Conservation (phyloP, 2,113 vertebrate species). For the Phalacrocorax aristotelis region DNA sequence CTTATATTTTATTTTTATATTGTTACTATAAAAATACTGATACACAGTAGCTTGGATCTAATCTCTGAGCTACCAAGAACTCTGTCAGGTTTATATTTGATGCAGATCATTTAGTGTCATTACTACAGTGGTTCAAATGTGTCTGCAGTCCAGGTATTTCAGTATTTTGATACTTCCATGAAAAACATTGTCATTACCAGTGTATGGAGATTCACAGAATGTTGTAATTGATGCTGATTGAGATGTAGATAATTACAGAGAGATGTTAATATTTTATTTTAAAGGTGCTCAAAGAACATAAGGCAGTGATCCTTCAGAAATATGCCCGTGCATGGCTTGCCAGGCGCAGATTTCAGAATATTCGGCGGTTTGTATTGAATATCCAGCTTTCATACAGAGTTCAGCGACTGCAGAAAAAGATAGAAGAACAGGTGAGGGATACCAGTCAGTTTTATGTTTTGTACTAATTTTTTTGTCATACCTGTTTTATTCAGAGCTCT, state of each 20-base stretch:
- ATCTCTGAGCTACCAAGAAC: background rate
- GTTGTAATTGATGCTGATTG: background rate
- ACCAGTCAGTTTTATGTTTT: background rate
- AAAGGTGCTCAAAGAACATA: conserved; percentile 90
- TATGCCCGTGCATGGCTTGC: conserved; percentile 91
- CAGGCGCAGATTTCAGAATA: conserved; percentile 89
- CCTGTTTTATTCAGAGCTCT: background rate
- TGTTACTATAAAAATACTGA: background rate
- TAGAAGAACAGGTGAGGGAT: conserved; percentile 89
- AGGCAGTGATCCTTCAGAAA: conserved; percentile 92
- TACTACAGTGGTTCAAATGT: background rate
- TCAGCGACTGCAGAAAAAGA: conserved; percentile 88
- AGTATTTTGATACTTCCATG: background rate
- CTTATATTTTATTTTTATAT: background rate
- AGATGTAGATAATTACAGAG: background rate
- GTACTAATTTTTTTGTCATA: background rate
- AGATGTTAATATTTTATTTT: background rate
- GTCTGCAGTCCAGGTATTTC: background rate
- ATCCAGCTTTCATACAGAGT: conserved; percentile 94
- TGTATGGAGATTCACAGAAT: background rate
- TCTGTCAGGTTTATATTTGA: background rate
- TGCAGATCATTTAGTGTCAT: background rate
- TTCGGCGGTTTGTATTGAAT: conserved; percentile 90
- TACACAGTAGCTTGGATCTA: background rate
- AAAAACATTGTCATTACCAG: background rate